These are phyloP conservation scores for Seriola quinqueradiata DNA, from an alignment of 2,113 vertebrate species.

Conservation along the genomic window DNA sequence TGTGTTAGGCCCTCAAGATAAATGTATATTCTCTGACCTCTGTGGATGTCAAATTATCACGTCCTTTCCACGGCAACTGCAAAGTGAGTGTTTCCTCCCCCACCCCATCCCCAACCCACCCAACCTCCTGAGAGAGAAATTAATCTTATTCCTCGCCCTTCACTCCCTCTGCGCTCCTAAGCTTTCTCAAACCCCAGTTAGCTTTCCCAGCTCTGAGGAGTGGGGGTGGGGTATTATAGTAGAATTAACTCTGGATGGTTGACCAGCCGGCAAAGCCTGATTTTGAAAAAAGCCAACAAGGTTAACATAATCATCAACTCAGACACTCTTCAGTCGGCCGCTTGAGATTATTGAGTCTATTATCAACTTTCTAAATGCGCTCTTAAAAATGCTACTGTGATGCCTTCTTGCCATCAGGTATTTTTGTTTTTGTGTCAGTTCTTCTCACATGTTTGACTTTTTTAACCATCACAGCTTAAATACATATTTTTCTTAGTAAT, in stretches of 20 bases:
- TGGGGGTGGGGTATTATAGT: constrained; percentile 68
- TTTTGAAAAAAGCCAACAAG: constrained; percentile 35
- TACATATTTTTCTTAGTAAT: background rate
- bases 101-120: constrained; percentile 50
- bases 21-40: constrained; percentile 33
- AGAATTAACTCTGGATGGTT: constrained; percentile 60
- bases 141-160: constrained; percentile 83
- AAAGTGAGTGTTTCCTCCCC: constrained; percentile 62
- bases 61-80: constrained; percentile 56
- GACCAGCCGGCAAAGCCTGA: constrained; percentile 45
- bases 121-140: constrained; percentile 77
- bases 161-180: constrained; percentile 77
- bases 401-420: background rate
- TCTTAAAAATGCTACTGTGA: constrained; percentile 1
- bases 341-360: constrained; percentile 15
- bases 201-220: constrained; percentile 53
- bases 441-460: constrained; percentile 1
- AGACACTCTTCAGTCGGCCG: background rate
- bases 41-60: constrained; percentile 33
- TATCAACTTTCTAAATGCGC: background rate
- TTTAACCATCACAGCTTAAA: constrained; percentile 1
- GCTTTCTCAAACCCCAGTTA: constrained; percentile 70
- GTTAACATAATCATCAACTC: constrained; percentile 43
- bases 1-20: background rate
- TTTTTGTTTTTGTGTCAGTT: constrained; percentile 5